These are phyloP conservation scores for Nycticebus coucang DNA, from an alignment of 2,113 vertebrate species.

Conservation along the genomic window DNA sequence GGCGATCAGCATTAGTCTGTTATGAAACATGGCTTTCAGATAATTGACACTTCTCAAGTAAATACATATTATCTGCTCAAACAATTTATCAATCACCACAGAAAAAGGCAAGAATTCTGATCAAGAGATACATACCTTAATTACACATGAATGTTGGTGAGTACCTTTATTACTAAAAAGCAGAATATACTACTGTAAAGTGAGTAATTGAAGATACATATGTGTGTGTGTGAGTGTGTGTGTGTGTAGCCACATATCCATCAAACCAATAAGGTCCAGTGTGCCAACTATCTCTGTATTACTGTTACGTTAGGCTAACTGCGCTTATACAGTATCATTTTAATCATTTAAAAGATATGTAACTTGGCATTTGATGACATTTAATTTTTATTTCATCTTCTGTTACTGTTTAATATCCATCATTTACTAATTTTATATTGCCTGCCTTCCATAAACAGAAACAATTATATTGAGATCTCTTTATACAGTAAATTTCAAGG, in stretches of 20 bases:
- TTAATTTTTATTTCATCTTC: conserved; percentile 19
- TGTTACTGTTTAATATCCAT: conserved; percentile 25
- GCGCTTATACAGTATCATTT: neutral
- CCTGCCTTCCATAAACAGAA: neutral
- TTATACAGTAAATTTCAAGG: neutral
- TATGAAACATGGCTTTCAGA: neutral
- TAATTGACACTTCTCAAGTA: conserved; percentile 2
- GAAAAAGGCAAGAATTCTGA: neutral
- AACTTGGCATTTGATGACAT: neutral
- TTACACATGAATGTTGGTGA: neutral
- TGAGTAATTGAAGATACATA: neutral
- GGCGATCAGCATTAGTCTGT: neutral
- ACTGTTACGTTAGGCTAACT: neutral
- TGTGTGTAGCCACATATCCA: neutral
- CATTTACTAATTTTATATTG: conserved; percentile 1
- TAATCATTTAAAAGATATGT: neutral
- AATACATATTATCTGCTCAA: neutral
- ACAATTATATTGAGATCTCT: neutral
- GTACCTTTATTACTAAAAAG: conserved; percentile 5
- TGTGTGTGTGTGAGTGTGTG: no score
- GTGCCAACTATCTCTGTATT: neutral
- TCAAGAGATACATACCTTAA: neutral
- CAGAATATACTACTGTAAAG: neutral
- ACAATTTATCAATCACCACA: neutral
- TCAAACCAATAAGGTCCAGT: neutral